A percentile compares a stretch with the other conserved stretches of the same genome.
Conservation (phyloP, 2,797 vertebrate species). For the Sebastes hubbsi region DNA sequence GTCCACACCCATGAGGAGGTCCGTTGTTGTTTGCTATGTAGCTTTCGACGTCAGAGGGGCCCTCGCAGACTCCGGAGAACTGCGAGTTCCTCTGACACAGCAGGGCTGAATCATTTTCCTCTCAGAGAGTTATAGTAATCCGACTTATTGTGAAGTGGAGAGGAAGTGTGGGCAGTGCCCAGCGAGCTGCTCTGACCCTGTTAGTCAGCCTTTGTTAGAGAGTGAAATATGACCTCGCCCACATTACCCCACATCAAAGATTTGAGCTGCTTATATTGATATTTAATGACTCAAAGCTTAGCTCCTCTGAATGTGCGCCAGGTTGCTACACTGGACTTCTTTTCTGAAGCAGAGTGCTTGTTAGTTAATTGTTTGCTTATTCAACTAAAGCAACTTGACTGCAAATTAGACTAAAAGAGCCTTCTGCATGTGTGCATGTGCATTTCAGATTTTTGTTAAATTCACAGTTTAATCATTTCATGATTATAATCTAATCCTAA, state of each 20-base stretch:
- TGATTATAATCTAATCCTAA: constrained; percentile 7
- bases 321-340: background rate
- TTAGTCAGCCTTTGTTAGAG: constrained; percentile 56
- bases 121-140: constrained; percentile 25
- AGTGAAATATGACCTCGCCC: constrained; percentile 42
- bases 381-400: background rate
- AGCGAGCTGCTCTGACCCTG: constrained; percentile 23
- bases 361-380: background rate
- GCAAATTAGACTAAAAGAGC: background rate
- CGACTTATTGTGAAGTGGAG: constrained; percentile 33
- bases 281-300: background rate
- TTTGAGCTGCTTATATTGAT: constrained; percentile 11
- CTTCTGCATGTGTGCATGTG: constrained; percentile 59
- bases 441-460: background rate
- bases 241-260: constrained; percentile 24
- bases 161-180: constrained; percentile 45
- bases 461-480: constrained; percentile 5
- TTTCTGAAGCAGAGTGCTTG: background rate
- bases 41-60: background rate
- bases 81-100: constrained; percentile 6
- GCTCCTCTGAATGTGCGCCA: background rate
- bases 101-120: constrained; percentile 65
- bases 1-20: background rate
- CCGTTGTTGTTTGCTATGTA: background rate
- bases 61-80: constrained; percentile 12